Percentiles rank a stretch among this genome's conserved stretches.
phyloP scores from a whole-genome alignment of 1,140 invertebrate genomes.

The Neelides sp. region DNA sequence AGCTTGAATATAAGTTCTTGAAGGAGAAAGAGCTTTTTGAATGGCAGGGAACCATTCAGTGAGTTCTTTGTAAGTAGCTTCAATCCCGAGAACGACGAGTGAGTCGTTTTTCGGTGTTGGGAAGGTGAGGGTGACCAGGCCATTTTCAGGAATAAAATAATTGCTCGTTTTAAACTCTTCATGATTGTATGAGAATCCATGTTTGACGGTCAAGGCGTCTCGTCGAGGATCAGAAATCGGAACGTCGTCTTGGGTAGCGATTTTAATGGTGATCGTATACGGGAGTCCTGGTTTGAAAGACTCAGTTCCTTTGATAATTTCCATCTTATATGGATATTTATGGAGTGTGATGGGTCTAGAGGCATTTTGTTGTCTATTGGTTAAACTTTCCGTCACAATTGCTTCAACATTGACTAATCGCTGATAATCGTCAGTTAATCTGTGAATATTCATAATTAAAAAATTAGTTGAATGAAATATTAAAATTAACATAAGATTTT shows the following conservation, averaged over 20 bases:
- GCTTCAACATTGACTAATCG: conserved; percentile 62
- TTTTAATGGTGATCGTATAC: conserved; percentile 56
- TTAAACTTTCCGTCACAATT: conserved; percentile 63
- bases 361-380: conserved; percentile 65
- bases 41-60: conserved; percentile 61
- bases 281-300: conserved; percentile 76
- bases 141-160: conserved; percentile 49
- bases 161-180: conserved; percentile 47
- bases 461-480: not conserved
- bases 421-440: conserved; percentile 57
- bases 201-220: conserved; percentile 49
- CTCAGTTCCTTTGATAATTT: conserved; percentile 64
- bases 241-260: conserved; percentile 59
- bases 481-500: not conserved
- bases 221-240: conserved; percentile 47
- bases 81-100: conserved; percentile 45
- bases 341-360: conserved; percentile 59
- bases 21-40: conserved; percentile 50
- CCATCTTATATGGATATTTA: conserved; percentile 66
- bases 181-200: conserved; percentile 53
- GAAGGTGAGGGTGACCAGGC: conserved; percentile 56
- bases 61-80: conserved; percentile 47
- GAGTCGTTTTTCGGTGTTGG: conserved; percentile 48
- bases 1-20: conserved; percentile 61
- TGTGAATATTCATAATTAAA: too few species aligned